Evolutionary conservation across 2,113 vertebrate species (phyloP), one percentile per base, ranked within the genome.

Genomic region (Hippocampus mohnikei): DNA sequence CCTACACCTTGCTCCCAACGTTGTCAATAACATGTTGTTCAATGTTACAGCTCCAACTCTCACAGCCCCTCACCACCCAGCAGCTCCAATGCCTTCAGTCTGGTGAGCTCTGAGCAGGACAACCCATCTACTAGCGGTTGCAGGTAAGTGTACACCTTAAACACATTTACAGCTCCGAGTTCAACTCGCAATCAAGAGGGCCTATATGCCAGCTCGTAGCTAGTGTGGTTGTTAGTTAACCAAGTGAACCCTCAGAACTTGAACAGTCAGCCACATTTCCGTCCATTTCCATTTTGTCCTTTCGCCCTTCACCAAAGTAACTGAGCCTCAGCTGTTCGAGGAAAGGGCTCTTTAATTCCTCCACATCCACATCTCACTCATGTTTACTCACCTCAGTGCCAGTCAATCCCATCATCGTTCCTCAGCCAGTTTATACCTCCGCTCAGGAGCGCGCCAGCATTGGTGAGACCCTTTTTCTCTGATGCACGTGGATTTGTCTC

Each of bases 41-140:
- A 23, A 75, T 25, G 3, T 79, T 73, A 4, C 90, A 94, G 93
- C 85, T 92, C 90, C 8, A 94, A 94, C 82, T 93, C 93, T 56
- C 93, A 94, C 83, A 94, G 93, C 81, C 84, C 84, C 1, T 93
- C 90, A 10, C 91, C 78, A 7, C 90, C 91, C 42, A 93, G 87
- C 86, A 96, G 94, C 83, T 94, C 95, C 71, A 92, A 93, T 56
- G 91, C 94, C 2, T 95, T 95, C 84, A 94, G 93, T 69, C 88
- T 98, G 81, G 86, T 94, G 79, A 95, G 94, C 84, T 94, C 94
- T 0, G 93, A 94, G 72, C 94, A 93, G 83, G 93, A 94, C 90
- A 94, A 94, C 87, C 94, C 93, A 0, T 96, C 95, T 18, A 93
- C 93, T 63, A 95, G 94, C 20, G 94, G 95, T 81, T 96, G 94